Percentiles rank a stretch among this genome's conserved stretches.
These are phyloP conservation scores for Ranitomeya variabilis DNA, from an alignment of 2,113 vertebrate species.

Conservation along the genomic window DNA sequence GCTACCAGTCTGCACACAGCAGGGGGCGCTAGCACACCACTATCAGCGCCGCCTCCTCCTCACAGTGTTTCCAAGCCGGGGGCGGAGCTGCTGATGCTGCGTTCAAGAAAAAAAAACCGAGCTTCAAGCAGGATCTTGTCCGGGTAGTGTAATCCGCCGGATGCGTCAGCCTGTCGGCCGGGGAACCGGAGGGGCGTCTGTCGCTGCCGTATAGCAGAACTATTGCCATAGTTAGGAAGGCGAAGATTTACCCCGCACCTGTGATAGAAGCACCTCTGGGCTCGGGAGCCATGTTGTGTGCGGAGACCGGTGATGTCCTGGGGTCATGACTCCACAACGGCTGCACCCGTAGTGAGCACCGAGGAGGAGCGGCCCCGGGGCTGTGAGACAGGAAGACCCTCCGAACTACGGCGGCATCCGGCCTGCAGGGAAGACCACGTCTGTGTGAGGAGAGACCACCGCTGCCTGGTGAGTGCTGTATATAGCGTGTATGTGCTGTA, in stretches of 20 bases:
- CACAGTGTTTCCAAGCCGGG: background rate
- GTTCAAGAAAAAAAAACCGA: background rate
- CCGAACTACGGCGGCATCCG: background rate
- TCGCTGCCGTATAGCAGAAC: background rate
- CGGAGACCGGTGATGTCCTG: conserved; percentile 19
- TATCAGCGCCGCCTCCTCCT: background rate
- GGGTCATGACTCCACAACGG: conserved; percentile 14
- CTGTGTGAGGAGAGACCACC: background rate
- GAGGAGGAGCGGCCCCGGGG: background rate
- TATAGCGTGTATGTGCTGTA: too few relatives aligned
- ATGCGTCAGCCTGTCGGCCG: conserved; percentile 33
- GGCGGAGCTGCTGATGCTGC: conserved; percentile 30
- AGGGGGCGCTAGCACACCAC: too few relatives aligned
- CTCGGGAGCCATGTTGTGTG: conserved; percentile 38
- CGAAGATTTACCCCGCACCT: too few relatives aligned
- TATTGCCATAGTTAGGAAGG: background rate
- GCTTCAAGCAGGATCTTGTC: conserved; percentile 23
- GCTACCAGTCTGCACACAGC: too few relatives aligned
- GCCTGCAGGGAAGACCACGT: background rate
- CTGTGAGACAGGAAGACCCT: background rate
- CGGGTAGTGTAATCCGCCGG: conserved; percentile 28
- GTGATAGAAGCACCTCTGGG: background rate
- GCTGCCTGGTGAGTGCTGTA: background rate
- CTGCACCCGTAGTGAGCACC: background rate
- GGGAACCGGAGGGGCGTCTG: conserved; percentile 19